Evolutionary conservation across 2,797 vertebrate genomes (phyloP).

Genomic region (Discoglossus pictus): DNA sequence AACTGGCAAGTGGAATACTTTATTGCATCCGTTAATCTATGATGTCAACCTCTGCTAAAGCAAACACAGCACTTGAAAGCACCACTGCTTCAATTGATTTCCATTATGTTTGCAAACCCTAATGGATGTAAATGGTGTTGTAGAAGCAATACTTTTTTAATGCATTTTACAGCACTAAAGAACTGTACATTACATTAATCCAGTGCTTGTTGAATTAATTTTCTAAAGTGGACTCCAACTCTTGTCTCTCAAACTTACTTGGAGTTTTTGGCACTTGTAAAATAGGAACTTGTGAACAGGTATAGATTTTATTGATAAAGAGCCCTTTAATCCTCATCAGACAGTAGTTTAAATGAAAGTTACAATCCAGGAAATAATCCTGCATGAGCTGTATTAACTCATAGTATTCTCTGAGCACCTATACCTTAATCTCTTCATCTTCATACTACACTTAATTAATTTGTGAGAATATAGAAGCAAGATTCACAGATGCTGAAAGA

Average conservation of each 20-base stretch:
- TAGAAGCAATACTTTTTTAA: constrained; percentile 41
- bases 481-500: too few species aligned
- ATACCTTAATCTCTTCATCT: too few species aligned
- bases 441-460: too few species aligned
- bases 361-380: too few species aligned
- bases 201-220: constrained; percentile 26
- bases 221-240: not conserved
- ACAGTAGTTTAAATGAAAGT: too few species aligned
- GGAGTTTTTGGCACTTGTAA: not conserved
- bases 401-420: too few species aligned
- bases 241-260: not conserved
- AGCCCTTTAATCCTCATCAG: not conserved
- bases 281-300: not conserved
- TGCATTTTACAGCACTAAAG: constrained; percentile 29
- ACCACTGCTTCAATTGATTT: constrained; percentile 46
- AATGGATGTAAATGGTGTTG: constrained; percentile 47
- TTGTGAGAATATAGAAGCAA: too few species aligned
- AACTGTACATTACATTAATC: constrained; percentile 37
- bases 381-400: too few species aligned
- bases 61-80: constrained; percentile 40
- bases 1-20: not conserved
- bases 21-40: constrained; percentile 38
- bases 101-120: constrained; percentile 44
- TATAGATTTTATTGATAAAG: not conserved
- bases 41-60: constrained; percentile 34